A percentile compares a stretch with the other conserved stretches of the same genome.
Conservation (phyloP, 2,888 invertebrate species). For the Molorchus minor region DNA sequence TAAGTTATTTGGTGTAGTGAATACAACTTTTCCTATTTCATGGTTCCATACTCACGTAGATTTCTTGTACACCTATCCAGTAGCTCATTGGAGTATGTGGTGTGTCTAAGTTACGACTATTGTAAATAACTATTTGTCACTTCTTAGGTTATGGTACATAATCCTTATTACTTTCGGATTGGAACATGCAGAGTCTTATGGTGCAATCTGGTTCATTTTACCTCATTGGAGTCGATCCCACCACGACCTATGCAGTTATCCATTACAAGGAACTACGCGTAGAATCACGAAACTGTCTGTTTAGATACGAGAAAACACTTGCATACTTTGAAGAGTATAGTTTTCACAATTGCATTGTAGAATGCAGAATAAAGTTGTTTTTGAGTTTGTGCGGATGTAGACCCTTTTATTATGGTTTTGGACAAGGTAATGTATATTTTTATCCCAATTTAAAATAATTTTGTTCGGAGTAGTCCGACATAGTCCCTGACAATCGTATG, state of each 20-base stretch:
- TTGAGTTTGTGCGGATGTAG: conserved; percentile 68
- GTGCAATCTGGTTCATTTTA: conserved; percentile 68
- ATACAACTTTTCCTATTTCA: background rate
- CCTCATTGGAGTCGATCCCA: conserved; percentile 71
- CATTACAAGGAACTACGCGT: conserved; percentile 65
- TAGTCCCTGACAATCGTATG: background rate
- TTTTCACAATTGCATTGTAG: conserved; percentile 73
- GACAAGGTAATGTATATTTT: conserved; percentile 53
- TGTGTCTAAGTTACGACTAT: background rate
- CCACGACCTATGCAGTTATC: conserved; percentile 70
- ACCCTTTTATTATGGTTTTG: conserved; percentile 66
- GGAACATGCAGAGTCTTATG: conserved; percentile 69
- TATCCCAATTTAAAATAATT: background rate
- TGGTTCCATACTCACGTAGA: background rate
- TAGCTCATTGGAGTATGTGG: background rate
- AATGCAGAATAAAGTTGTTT: conserved; percentile 65
- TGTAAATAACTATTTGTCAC: background rate
- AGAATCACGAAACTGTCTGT: conserved; percentile 68
- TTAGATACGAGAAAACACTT: conserved; percentile 65
- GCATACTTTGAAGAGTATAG: conserved; percentile 64
- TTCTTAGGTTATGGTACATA: conserved; percentile 69
- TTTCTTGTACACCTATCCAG: too few relatives aligned
- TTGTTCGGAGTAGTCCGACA: background rate
- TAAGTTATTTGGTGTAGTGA: conserved; percentile 50
- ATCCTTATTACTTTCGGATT: conserved; percentile 72